Evolutionary conservation across 2,113 vertebrate genomes (phyloP).

Genomic region (Paraplagusia blochii): DNA sequence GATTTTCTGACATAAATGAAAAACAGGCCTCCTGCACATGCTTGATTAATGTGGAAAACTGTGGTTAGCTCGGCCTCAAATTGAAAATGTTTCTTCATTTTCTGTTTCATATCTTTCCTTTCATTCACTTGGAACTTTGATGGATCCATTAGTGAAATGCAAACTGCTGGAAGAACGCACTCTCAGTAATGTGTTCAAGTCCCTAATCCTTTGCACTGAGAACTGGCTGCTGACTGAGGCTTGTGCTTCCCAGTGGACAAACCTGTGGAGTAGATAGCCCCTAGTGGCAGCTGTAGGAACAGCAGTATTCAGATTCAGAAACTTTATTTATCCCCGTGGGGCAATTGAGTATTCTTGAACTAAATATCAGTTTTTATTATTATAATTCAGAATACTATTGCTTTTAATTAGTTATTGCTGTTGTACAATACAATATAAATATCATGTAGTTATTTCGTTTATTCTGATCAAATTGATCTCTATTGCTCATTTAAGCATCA

Average conservation of each 20-base stretch:
- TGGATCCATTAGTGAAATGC: conserved; percentile 39
- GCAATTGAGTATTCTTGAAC: not conserved
- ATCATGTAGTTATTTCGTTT: too few relatives aligned
- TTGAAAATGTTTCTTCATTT: conserved; percentile 28
- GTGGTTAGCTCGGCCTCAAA: conserved; percentile 40
- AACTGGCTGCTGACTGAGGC: conserved; percentile 28
- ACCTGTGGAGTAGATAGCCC: conserved; percentile 69
- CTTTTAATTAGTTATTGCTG: too few relatives aligned
- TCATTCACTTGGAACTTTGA: conserved; percentile 26
- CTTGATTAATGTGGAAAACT: conserved; percentile 53
- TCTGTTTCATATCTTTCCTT: conserved; percentile 33
- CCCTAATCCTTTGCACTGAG: conserved; percentile 48
- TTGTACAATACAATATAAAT: too few relatives aligned
- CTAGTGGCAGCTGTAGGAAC: conserved; percentile 49
- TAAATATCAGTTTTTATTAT: too few relatives aligned
- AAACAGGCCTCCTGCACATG: conserved; percentile 38
- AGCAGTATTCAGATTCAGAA: too few relatives aligned
- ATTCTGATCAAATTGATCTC: too few relatives aligned
- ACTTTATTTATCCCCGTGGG: too few relatives aligned
- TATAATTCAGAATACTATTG: too few relatives aligned
- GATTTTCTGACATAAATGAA: conserved; percentile 43
- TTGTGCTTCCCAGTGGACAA: conserved; percentile 22
- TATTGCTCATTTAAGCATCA: too few relatives aligned
- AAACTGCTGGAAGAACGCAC: conserved; percentile 31
- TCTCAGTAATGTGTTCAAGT: conserved; percentile 17